Evolutionary conservation across 2,888 invertebrate species (phyloP).

Genomic region (Phengaris arion): DNA sequence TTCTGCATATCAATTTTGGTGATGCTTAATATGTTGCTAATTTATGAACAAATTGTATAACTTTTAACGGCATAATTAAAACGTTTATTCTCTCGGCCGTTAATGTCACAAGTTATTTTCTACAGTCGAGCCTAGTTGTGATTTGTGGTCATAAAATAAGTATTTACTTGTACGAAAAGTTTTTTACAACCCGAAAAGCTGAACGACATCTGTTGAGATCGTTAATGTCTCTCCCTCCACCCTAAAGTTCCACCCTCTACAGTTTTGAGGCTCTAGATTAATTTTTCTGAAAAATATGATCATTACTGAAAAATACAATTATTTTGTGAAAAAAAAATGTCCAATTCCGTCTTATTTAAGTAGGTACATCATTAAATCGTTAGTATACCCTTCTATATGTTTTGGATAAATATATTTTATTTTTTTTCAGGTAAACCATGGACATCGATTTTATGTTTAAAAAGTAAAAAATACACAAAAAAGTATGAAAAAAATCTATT

Average conservation of each 20-base stretch:
- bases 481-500: too few species aligned
- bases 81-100: neutral
- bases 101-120: slow-evolving; percentile 11
- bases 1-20: neutral
- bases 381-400: too few species aligned
- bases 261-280: neutral
- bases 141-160: slow-evolving; percentile 10
- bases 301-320: neutral
- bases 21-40: neutral
- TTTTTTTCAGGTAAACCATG: too few species aligned
- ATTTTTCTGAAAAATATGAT: neutral
- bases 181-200: slow-evolving; percentile 21
- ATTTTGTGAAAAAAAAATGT: neutral
- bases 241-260: too few species aligned
- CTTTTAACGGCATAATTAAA: slow-evolving; percentile 6
- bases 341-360: too few species aligned
- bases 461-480: too few species aligned
- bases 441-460: too few species aligned
- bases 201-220: slow-evolving; percentile 18
- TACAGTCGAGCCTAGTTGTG: slow-evolving; percentile 5
- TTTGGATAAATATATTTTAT: too few species aligned
- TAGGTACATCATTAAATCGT: too few species aligned
- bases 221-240: neutral
- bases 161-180: slow-evolving; percentile 17
- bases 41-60: neutral